Evolutionary conservation across 1,140 invertebrate species (phyloP).

Genomic region (Marisa cornuarietis): DNA sequence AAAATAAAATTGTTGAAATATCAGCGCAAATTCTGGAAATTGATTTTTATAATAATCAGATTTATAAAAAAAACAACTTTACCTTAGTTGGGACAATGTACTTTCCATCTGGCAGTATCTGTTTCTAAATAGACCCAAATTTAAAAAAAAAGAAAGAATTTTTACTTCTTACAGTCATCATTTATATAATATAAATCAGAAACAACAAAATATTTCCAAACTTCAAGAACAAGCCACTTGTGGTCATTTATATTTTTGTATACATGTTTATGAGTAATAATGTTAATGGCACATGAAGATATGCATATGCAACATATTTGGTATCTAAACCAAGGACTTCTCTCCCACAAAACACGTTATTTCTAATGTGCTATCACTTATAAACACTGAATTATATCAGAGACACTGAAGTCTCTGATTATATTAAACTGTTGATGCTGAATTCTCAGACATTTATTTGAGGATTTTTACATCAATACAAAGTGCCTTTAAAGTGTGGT

Average conservation of each 20-base stretch:
- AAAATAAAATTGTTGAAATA: neutral
- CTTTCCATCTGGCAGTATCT: constrained; percentile 63
- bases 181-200: neutral
- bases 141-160: constrained; percentile 2
- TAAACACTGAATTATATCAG: neutral
- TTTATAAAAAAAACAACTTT: constrained; percentile 18
- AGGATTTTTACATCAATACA: too few species aligned
- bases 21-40: neutral
- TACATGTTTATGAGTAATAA: too few species aligned
- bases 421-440: too few species aligned
- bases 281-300: neutral
- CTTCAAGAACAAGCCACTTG: neutral
- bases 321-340: too few species aligned
- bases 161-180: neutral
- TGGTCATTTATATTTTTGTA: too few species aligned
- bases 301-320: too few species aligned
- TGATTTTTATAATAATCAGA: constrained; percentile 3
- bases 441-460: too few species aligned
- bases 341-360: neutral
- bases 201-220: neutral
- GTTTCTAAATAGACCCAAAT: constrained; percentile 40
- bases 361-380: neutral
- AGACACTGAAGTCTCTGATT: too few species aligned
- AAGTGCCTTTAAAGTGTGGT: too few species aligned
- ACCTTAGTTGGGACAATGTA: constrained; percentile 62